Evolutionary conservation across 2,113 vertebrate species (phyloP).

Genomic region (Damaliscus lunatus): DNA sequence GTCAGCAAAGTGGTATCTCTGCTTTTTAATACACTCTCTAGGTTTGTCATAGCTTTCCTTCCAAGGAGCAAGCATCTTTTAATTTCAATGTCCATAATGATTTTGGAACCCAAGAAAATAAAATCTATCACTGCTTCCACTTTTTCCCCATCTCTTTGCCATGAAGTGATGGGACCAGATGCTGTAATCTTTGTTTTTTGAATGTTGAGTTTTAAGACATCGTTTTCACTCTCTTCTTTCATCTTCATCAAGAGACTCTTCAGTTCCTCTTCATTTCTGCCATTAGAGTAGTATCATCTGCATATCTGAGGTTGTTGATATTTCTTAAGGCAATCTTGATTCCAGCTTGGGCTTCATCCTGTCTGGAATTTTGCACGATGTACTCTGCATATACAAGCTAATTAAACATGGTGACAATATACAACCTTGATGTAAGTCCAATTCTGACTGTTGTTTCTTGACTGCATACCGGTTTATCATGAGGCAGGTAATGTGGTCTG

Average conservation of each 20-base stretch:
- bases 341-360: background rate
- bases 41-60: background rate
- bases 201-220: background rate
- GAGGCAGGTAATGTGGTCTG: background rate
- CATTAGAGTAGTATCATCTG: background rate
- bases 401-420: background rate
- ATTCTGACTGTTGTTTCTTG: background rate
- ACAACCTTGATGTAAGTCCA: too few species aligned
- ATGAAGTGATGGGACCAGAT: background rate
- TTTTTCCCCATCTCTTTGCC: background rate
- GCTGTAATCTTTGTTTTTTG: background rate
- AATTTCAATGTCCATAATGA: background rate
- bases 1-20: background rate
- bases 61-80: background rate
- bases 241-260: background rate
- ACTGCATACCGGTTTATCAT: background rate
- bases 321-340: background rate
- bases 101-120: background rate
- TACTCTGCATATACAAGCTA: background rate
- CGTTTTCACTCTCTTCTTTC: background rate
- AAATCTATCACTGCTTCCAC: background rate
- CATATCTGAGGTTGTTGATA: background rate
- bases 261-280: background rate
- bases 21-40: background rate
- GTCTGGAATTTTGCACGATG: background rate